Evolutionary conservation across 1,140 invertebrate genomes (phyloP).

Genomic region (Magallana angulata): DNA sequence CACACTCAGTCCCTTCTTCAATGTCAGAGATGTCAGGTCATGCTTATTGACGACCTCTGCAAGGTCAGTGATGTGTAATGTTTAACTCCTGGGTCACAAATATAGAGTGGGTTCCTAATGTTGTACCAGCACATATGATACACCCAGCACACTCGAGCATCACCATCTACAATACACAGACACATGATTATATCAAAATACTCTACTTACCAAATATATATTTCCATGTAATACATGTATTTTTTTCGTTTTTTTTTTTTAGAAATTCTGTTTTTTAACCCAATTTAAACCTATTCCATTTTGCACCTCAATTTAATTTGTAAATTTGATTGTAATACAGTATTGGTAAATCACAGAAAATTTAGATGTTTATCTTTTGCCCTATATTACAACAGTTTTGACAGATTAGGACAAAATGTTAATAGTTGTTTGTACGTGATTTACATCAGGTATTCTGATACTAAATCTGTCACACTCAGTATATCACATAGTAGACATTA

Average conservation of each 20-base stretch:
- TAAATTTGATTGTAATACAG: no score
- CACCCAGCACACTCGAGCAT: no score
- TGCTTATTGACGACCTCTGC: slow-evolving; percentile 73
- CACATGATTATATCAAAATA: no score
- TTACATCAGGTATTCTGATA: background rate
- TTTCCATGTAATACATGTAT: no score
- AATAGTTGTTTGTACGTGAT: background rate
- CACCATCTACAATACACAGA: no score
- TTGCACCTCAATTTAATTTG: no score
- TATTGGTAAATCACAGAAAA: background rate
- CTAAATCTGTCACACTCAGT: background rate
- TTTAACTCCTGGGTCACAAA: background rate
- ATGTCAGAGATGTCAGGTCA: slow-evolving; percentile 93
- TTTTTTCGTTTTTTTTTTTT: no score
- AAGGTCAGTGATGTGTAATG: slow-evolving; percentile 64
- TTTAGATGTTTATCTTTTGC: background rate
- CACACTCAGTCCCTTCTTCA: slow-evolving; percentile 95
- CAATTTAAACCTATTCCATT: no score
- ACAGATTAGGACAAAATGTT: background rate
- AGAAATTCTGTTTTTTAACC: no score
- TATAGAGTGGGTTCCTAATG: background rate
- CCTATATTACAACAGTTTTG: background rate
- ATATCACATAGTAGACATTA: no score
- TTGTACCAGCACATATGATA: slow-evolving; percentile 11
- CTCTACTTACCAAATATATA: no score